These are phyloP conservation scores for Peromyscus californicus DNA, from an alignment of 2,113 vertebrate genomes.

Conservation along the genomic window DNA sequence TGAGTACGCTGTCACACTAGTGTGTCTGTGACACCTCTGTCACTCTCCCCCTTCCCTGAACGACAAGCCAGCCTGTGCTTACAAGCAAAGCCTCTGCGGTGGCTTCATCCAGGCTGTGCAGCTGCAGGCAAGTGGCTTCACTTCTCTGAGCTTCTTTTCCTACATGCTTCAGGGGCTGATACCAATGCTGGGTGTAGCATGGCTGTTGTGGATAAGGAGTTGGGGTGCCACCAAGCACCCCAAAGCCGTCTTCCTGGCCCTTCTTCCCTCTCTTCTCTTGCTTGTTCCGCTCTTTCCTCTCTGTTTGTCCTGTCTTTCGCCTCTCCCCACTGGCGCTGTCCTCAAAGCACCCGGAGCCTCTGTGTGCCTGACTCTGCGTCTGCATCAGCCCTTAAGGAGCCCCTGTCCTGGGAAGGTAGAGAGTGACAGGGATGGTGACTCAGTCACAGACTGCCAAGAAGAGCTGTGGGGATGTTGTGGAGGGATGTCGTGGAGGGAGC, in stretches of 20 bases:
- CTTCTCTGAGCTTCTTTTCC: not conserved
- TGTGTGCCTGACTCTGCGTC: not conserved
- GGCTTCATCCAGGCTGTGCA: not conserved
- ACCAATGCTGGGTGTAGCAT: not conserved
- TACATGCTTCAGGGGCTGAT: accelerated
- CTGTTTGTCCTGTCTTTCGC: accelerated
- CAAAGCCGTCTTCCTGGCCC: no score
- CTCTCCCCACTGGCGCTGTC: not conserved
- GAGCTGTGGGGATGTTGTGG: not conserved
- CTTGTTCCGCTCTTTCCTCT: not conserved
- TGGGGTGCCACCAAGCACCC: accelerated
- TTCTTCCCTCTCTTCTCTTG: not conserved
- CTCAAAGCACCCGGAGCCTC: not conserved
- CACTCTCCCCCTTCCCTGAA: not conserved
- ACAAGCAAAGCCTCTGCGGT: not conserved
- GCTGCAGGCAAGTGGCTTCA: not conserved
- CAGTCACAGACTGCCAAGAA: not conserved
- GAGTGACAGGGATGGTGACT: not conserved
- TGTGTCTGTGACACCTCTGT: not conserved
- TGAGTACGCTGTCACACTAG: conserved; percentile 68
- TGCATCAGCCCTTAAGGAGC: not conserved
- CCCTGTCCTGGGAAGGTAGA: not conserved
- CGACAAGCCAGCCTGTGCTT: no score
- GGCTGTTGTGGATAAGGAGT: not conserved
- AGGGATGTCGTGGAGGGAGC: no score